Evolutionary conservation across 2,113 vertebrate genomes (phyloP).

Genomic region (Emydura subglobosa): DNA sequence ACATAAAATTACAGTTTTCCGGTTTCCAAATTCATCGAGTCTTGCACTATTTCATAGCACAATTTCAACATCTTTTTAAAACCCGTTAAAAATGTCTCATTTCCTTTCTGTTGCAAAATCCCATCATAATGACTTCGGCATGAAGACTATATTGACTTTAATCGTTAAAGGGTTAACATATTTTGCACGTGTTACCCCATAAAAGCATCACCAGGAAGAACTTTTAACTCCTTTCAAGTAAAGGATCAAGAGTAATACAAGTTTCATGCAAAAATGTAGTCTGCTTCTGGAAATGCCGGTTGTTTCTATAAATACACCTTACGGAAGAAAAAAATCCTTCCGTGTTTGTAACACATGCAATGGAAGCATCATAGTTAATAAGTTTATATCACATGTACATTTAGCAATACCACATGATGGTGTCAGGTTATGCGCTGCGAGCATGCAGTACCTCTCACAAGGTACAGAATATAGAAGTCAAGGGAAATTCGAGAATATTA

Average conservation of each 20-base stretch:
- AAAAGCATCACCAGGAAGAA: background rate
- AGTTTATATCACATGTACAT: background rate
- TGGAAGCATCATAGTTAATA: background rate
- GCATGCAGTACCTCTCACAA: rapidly evolving
- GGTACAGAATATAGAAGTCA: background rate
- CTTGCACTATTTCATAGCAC: background rate
- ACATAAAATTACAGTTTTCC: conserved; percentile 48
- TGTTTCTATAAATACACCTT: background rate
- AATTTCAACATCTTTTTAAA: conserved; percentile 38
- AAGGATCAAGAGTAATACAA: background rate
- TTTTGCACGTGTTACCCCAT: background rate
- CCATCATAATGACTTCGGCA: background rate
- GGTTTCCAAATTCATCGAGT: conserved; percentile 36
- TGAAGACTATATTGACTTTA: background rate
- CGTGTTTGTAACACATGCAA: rapidly evolving
- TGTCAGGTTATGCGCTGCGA: background rate
- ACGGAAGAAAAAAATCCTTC: background rate
- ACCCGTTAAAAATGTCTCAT: background rate
- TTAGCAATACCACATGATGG: rapidly evolving
- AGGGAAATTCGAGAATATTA: background rate
- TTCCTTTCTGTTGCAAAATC: background rate
- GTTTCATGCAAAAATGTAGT: background rate
- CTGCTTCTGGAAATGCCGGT: conserved; percentile 4
- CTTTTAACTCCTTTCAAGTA: background rate
- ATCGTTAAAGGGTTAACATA: background rate